Base-by-base conservation (phyloP, 2,888 invertebrate species). In the Clistopyga incitator region DNA sequence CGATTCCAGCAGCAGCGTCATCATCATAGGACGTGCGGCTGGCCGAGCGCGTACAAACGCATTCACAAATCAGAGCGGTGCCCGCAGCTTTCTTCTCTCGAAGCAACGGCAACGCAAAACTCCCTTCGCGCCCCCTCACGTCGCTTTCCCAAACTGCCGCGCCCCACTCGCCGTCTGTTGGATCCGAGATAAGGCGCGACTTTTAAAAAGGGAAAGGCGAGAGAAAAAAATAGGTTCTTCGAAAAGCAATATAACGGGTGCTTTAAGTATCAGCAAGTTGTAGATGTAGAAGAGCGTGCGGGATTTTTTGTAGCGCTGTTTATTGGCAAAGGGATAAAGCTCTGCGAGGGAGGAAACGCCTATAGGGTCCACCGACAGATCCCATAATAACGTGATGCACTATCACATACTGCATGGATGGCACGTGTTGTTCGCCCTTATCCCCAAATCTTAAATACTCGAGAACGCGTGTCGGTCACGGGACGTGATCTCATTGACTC, bases 391-490 rank as follows among this genome's bases (percentile, higher is more conserved):
- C 15, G 50, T 38, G 61, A 75, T 75, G n/a, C 20, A 45, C 0
- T 11, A 64, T 10, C 54, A 2, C 8, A 20, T 71, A 50, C 56
- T 47, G 59, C 38, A 61, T 74, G 65, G 56, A 56, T 47, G 65
- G 86, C 92, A 92, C 92, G 92, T 90, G 92, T 89, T 90, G 91
- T 88, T 81, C 88, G 86, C 87, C 83, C 87, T 90, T 92, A 92
- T 92, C 92, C 81, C 59, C 54, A 80, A 85, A 92, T 92, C 92
- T 92, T 91, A 92, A 92, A 91, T 90, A 92, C 90, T 90, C 85
- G 89, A 86, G 88, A 85, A 85, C 68, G 90, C 89, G 90, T 90
- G 90, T 88, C 90, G 87, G 89, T 89, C 90, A 87, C 87, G 86
- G 86, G 85, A 86, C 85, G 89, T 87, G 86, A 88, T 89, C 89